Base-by-base conservation (phyloP, 2,113 vertebrate genomes). In the Cyphomyrus plagiostoma region DNA sequence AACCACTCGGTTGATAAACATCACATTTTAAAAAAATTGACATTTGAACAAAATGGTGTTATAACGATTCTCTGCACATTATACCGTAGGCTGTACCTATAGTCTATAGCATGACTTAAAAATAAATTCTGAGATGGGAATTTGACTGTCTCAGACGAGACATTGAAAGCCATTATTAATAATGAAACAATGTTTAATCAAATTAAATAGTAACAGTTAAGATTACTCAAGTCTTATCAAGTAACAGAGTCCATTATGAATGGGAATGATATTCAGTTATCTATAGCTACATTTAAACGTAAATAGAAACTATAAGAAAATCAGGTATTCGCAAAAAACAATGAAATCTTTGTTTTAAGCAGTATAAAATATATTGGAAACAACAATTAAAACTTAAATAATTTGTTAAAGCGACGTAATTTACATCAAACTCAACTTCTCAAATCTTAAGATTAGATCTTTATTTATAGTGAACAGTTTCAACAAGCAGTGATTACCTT, bases 1-100 rank as follows among this genome's bases (percentile, higher is more conserved):
- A 86, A 35, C n/a, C 46, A 86, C 46, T 50, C 17, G 85, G 10
- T 17, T 48, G 85, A 86, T 86, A 86, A 86, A 86, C 85, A 86
- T 45, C 85, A 46, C 82, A 80, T 74, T 56, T 42, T 19, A 42
- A 80, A 80, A 80, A 80, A 80, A 39, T 6, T 80, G 82, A 84
- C 45, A 84, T 84, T 84, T 84, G 9, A 45, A 84, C 23, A 84
- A 21, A 7, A 48, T 84, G 45, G 82, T 48, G 82, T n/a, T 84
- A 35, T 35, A 84, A 84, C 39, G 82, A 84, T 84, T 84, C 21
- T 83, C 17, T 83, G 42, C 82, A 84, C 82, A 84, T 42, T 80
- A 45, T 48, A 46, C 82, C 23, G 21, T 84, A 23, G 82, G 74
- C 74, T 80, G 74, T 26, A 26, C 21, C 19, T 21, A 46, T 23